Percentiles rank a stretch among this genome's conserved stretches.
phyloP scores from a whole-genome alignment of 2,888 invertebrate species.

The Drosophila recens region DNA sequence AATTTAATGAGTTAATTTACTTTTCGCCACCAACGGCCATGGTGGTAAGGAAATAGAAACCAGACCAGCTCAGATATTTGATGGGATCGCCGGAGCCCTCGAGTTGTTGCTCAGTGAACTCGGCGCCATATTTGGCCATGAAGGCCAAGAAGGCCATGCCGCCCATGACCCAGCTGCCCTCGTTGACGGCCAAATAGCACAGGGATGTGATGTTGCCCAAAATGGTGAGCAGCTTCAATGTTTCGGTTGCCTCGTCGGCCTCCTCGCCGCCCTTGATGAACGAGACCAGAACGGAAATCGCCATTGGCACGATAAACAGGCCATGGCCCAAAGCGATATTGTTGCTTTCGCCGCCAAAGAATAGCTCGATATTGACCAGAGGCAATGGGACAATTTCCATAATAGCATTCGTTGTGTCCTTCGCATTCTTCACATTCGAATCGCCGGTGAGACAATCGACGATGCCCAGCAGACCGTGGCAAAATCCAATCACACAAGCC shows the following conservation, averaged over 20 bases:
- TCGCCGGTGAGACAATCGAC: slow-evolving; percentile 31
- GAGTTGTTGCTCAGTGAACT: slow-evolving; percentile 33
- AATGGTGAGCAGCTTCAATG: slow-evolving; percentile 67
- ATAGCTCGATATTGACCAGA: slow-evolving; percentile 74
- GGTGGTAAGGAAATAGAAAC: slow-evolving; percentile 53
- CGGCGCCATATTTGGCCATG: slow-evolving; percentile 66
- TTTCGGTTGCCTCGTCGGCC: slow-evolving; percentile 24
- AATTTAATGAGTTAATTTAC: slow-evolving; percentile 17
- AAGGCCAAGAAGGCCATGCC: slow-evolving; percentile 72
- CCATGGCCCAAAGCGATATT: slow-evolving; percentile 77
- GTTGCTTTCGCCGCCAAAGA: slow-evolving; percentile 55
- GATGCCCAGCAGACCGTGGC: slow-evolving; percentile 72
- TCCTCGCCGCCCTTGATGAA: slow-evolving; percentile 39
- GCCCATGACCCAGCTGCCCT: slow-evolving; percentile 60
- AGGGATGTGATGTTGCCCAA: slow-evolving; percentile 78
- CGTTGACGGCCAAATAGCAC: slow-evolving; percentile 72
- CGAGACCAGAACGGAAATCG: slow-evolving; percentile 47
- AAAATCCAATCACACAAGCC: slow-evolving; percentile 72
- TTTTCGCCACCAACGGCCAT: slow-evolving; percentile 42
- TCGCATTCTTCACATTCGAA: slow-evolving; percentile 9
- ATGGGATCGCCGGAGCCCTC: slow-evolving; percentile 34
- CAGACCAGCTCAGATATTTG: slow-evolving; percentile 56
- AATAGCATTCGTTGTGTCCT: slow-evolving; percentile 42
- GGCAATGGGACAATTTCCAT: slow-evolving; percentile 75
- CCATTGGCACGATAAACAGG: slow-evolving; percentile 75